Evolutionary conservation across 2,113 vertebrate genomes (phyloP).

Genomic region (Epinephelus moara): DNA sequence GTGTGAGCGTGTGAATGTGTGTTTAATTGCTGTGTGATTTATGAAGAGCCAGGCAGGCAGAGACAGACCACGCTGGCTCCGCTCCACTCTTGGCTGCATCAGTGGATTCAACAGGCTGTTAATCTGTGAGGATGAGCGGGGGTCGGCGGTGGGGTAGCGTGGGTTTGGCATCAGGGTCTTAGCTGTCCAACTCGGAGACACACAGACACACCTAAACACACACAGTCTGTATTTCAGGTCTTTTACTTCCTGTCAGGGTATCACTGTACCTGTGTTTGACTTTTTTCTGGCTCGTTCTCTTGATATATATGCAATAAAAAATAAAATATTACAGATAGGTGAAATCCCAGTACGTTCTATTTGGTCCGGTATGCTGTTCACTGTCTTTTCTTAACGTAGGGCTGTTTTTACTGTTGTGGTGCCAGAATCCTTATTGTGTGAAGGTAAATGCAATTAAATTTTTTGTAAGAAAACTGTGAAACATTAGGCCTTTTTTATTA

Average conservation of each 20-base stretch:
- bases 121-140: conserved; percentile 61
- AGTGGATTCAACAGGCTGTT: conserved; percentile 50
- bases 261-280: not conserved
- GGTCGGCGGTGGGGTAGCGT: not conserved
- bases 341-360: not conserved
- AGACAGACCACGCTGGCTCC: conserved; percentile 40
- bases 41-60: conserved; percentile 34
- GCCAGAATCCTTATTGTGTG: not conserved
- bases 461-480: not conserved
- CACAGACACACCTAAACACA: not conserved
- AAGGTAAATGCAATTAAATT: no score
- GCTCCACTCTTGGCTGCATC: conserved; percentile 50
- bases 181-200: conserved; percentile 4
- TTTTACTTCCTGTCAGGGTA: conserved; percentile 2
- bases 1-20: conserved; percentile 30
- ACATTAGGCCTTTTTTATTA: not conserved
- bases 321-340: conserved; percentile 9
- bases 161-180: not conserved
- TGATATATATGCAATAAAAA: conserved; percentile 23
- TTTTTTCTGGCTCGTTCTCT: not conserved
- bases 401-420: not conserved
- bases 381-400: not conserved
- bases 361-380: conserved; percentile 2
- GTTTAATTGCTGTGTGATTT: conserved; percentile 61
- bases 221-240: conserved; percentile 2